Evolutionary conservation across 1,140 invertebrate genomes (phyloP).

Genomic region (Anastrepha ludens): DNA sequence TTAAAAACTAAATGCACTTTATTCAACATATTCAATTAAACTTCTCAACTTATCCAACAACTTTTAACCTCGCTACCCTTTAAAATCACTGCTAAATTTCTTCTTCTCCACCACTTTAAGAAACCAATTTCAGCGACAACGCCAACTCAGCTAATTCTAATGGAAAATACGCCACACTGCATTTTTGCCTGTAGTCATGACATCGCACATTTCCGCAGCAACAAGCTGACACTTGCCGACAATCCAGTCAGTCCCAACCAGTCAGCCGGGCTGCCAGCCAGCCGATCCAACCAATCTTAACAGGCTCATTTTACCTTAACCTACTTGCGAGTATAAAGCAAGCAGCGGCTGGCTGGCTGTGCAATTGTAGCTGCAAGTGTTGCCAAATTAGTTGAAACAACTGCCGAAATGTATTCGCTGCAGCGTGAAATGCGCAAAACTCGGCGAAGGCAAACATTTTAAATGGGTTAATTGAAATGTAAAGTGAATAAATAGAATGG

Average conservation of each 20-base stretch:
- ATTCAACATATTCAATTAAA: no score
- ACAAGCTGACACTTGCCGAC: slow-evolving; percentile 39
- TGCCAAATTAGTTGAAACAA: slow-evolving; percentile 47
- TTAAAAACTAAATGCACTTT: no score
- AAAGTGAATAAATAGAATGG: slow-evolving; percentile 24
- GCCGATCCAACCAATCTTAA: not conserved
- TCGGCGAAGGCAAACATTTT: slow-evolving; percentile 24
- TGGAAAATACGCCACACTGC: slow-evolving; percentile 10
- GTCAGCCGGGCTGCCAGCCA: not conserved
- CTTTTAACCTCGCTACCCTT: no score
- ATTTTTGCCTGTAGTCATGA: slow-evolving; percentile 5
- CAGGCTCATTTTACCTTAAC: slow-evolving; percentile 25
- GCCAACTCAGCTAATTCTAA: slow-evolving; percentile 44
- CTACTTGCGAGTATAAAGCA: not conserved
- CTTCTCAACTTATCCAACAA: no score
- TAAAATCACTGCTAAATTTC: no score
- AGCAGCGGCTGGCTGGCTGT: not conserved
- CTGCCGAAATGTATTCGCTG: slow-evolving; percentile 16
- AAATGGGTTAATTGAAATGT: slow-evolving; percentile 51
- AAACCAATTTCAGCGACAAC: slow-evolving; percentile 31
- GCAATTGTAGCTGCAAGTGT: slow-evolving; percentile 32
- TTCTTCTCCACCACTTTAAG: not conserved
- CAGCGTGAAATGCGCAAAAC: slow-evolving; percentile 32
- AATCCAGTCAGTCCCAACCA: not conserved
- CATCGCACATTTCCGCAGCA: slow-evolving; percentile 22